phyloP scores from a whole-genome alignment of 1,140 invertebrate genomes.

The Eupristina koningsbergeri region DNA sequence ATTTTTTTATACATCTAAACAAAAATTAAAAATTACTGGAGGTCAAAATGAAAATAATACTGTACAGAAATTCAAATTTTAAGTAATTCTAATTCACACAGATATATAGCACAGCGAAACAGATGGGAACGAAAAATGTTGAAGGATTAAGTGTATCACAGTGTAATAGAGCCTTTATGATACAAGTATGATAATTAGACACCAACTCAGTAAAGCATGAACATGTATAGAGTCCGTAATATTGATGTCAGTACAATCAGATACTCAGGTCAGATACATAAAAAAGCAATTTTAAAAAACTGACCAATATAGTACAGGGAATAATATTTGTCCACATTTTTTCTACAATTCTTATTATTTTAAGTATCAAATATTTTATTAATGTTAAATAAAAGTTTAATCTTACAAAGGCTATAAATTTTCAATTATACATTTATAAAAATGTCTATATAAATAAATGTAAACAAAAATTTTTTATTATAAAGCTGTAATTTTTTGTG shows the following conservation, averaged over 20 bases:
- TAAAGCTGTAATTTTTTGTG: too few species aligned
- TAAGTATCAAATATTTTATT: too few species aligned
- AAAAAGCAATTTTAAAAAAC: neutral
- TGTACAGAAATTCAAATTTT: constrained; percentile 6
- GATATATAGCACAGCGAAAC: neutral
- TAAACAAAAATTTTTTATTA: too few species aligned
- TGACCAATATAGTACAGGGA: too few species aligned
- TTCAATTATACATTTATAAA: too few species aligned
- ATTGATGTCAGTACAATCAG: neutral
- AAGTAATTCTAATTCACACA: neutral
- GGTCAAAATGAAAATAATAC: constrained; percentile 19
- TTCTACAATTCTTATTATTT: too few species aligned
- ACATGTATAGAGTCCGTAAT: neutral
- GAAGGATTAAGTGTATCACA: neutral
- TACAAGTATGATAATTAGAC: constrained; percentile 14
- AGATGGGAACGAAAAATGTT: neutral
- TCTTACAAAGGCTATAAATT: too few species aligned
- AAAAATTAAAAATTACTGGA: neutral
- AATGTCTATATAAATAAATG: too few species aligned
- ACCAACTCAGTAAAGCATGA: neutral
- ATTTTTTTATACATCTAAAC: neutral
- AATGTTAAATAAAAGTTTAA: too few species aligned
- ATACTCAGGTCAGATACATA: neutral
- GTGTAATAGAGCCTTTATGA: constrained; percentile 11
- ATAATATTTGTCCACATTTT: too few species aligned